Percentiles rank a stretch among this genome's conserved stretches.
Evolutionary conservation across 2,797 vertebrate genomes (phyloP).

Genomic region (Cossypha polioptera): DNA sequence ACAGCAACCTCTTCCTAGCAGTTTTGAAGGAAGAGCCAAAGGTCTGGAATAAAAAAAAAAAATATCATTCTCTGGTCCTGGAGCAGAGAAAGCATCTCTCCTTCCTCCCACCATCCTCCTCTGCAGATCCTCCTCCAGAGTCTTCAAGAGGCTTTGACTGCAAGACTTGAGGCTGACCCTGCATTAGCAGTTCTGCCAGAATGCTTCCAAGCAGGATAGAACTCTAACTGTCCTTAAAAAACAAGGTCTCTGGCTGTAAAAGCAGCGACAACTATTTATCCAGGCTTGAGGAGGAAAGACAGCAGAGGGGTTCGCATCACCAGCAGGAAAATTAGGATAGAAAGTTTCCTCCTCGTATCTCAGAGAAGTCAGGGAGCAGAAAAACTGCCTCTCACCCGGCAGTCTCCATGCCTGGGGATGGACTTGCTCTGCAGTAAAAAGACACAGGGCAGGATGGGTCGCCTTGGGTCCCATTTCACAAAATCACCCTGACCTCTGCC

Average conservation of each 20-base stretch:
- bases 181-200: not conserved
- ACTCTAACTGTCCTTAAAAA: not conserved
- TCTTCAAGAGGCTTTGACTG: not conserved
- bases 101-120: not conserved
- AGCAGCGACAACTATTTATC: not conserved
- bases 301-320: not conserved
- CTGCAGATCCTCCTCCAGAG: not conserved
- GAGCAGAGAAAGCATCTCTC: not conserved
- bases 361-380: not conserved
- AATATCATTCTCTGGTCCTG: not conserved
- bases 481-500: not conserved
- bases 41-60: not conserved
- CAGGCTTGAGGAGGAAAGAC: accelerated
- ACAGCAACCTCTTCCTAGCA: not conserved
- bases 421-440: not conserved
- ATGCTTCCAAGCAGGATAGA: not conserved
- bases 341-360: not conserved
- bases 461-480: not conserved
- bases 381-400: accelerated
- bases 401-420: not conserved
- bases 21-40: accelerated
- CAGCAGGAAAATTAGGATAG: not conserved
- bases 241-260: not conserved
- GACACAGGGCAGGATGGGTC: not conserved
- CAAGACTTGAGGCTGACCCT: not conserved